A percentile compares a stretch with the other conserved stretches of the same genome.
phyloP scores from a whole-genome alignment of 2,797 vertebrate genomes.

The Macropodus opercularis region DNA sequence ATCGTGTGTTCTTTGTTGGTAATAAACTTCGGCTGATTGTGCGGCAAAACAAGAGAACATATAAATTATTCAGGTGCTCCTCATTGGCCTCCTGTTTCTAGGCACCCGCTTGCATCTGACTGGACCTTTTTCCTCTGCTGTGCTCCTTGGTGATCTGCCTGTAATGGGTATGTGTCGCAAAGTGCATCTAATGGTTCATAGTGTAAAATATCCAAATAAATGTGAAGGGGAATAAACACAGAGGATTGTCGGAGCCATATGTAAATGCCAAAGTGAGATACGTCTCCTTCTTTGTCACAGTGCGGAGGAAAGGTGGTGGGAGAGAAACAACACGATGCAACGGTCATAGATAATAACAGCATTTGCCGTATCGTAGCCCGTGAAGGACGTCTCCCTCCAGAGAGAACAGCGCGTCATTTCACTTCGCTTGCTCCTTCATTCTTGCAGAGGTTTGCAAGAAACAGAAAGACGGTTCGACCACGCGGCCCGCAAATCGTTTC shows the following conservation, averaged over 20 bases:
- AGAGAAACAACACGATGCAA: slow-evolving; percentile 53
- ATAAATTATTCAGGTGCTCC: slow-evolving; percentile 79
- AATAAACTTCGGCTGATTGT: slow-evolving; percentile 65
- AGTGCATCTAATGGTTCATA: slow-evolving; percentile 63
- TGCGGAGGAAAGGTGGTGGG: slow-evolving; percentile 22
- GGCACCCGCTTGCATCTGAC: slow-evolving; percentile 59
- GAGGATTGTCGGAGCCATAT: slow-evolving; percentile 62
- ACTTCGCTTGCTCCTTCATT: slow-evolving; percentile 49
- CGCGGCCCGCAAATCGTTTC: slow-evolving; percentile 56
- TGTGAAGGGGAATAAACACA: slow-evolving; percentile 42
- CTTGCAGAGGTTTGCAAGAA: slow-evolving; percentile 46
- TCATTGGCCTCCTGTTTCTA: slow-evolving; percentile 68
- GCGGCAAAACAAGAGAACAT: slow-evolving; percentile 60
- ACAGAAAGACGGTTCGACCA: slow-evolving; percentile 56
- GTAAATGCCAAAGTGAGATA: slow-evolving; percentile 67
- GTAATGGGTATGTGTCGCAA: slow-evolving; percentile 21
- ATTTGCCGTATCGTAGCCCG: slow-evolving; percentile 59
- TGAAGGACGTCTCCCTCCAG: slow-evolving; percentile 67
- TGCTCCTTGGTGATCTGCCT: slow-evolving; percentile 54
- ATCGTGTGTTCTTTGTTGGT: slow-evolving; percentile 66
- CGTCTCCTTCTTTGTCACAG: slow-evolving; percentile 35
- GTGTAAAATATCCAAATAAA: slow-evolving; percentile 63
- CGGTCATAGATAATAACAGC: slow-evolving; percentile 65
- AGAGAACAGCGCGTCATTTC: slow-evolving; percentile 58
- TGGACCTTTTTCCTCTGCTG: slow-evolving; percentile 58